Conservation (phyloP, 2,113 vertebrate genomes). For the Carettochelys insculpta region DNA sequence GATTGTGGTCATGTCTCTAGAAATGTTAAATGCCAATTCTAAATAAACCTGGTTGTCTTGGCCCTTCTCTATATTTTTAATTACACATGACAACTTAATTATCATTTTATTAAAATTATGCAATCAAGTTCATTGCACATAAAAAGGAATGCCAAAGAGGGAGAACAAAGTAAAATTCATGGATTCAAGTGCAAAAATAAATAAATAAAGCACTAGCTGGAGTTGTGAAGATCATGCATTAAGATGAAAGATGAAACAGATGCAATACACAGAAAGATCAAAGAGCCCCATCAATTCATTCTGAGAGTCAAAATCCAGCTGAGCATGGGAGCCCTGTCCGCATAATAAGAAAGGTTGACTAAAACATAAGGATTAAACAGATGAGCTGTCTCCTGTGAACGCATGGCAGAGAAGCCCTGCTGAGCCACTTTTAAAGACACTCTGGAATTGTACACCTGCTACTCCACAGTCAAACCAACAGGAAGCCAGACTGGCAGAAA, state of each 20-base stretch:
- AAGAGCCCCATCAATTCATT: conserved; percentile 83
- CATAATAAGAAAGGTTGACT: conserved; percentile 85
- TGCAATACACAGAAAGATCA: conserved; percentile 82
- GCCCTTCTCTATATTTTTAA: conserved; percentile 15
- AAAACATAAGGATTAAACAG: conserved; percentile 86
- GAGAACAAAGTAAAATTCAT: conserved; percentile 65
- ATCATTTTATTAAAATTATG: conserved; percentile 22
- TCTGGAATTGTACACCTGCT: conserved; percentile 82
- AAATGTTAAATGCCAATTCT: not conserved
- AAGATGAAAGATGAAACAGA: conserved; percentile 82
- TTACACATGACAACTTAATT: not conserved
- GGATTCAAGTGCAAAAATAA: conserved; percentile 26
- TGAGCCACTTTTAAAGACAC: conserved; percentile 81
- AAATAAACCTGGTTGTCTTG: not conserved
- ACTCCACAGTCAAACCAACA: conserved; percentile 70
- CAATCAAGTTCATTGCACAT: conserved; percentile 32
- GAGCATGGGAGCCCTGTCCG: conserved; percentile 76
- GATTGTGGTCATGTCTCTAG: not conserved
- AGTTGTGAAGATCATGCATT: conserved; percentile 70
- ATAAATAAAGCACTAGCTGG: conserved; percentile 29
- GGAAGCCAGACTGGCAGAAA: conserved; percentile 67
- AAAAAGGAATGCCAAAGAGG: conserved; percentile 17
- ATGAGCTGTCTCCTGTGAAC: conserved; percentile 82
- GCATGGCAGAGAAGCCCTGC: conserved; percentile 73
- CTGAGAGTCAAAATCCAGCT: conserved; percentile 83